Conservation (phyloP, 2,113 vertebrate genomes). For the Neogobius melanostomus region DNA sequence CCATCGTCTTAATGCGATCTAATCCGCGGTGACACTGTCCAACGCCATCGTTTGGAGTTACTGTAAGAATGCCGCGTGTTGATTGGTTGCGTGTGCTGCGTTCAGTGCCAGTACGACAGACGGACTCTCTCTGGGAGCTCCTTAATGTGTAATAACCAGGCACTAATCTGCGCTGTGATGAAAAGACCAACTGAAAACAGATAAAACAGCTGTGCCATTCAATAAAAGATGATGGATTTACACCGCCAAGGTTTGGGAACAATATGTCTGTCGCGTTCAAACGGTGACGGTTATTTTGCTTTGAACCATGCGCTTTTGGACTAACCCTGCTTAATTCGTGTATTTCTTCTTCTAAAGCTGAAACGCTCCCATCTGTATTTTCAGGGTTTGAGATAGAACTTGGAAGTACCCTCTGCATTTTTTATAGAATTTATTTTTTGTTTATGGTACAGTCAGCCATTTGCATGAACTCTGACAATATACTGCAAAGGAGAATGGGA, state of each 20-base stretch:
- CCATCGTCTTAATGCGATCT: background rate
- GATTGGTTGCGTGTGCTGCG: constrained; percentile 2
- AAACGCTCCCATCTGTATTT: too few relatives aligned
- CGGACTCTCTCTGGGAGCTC: constrained; percentile 9
- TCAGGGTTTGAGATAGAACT: too few relatives aligned
- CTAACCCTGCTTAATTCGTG: too few relatives aligned
- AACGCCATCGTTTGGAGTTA: background rate
- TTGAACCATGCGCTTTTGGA: too few relatives aligned
- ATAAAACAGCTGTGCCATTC: background rate
- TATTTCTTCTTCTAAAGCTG: too few relatives aligned
- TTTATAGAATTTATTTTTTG: too few relatives aligned
- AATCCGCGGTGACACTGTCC: background rate
- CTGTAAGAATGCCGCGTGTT: background rate
- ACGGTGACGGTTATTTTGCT: too few relatives aligned
- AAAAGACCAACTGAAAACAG: background rate
- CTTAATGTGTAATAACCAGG: constrained; percentile 17
- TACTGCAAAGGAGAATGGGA: too few relatives aligned
- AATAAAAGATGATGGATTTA: background rate
- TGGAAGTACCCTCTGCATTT: too few relatives aligned
- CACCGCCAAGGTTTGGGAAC: background rate
- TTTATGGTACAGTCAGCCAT: too few relatives aligned
- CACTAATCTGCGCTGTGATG: constrained; percentile 11
- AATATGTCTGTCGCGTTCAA: background rate
- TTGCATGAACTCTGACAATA: too few relatives aligned
- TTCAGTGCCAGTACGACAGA: constrained; percentile 15